Conservation (phyloP, 64 coral and sea anemone genomes). For the Montipora capricornis region DNA sequence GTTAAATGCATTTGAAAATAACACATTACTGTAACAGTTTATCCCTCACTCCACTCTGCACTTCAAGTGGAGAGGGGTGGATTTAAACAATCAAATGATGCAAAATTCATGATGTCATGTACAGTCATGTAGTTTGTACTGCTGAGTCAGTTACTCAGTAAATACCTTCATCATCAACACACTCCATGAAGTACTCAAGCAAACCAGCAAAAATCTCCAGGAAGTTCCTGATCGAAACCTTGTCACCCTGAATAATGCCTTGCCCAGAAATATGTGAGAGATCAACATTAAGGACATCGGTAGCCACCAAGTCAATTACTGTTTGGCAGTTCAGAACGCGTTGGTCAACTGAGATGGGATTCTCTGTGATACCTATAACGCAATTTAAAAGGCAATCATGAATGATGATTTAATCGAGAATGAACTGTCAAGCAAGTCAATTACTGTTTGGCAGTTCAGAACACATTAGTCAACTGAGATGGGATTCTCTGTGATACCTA, state of each 20-base stretch:
- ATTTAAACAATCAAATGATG: no score
- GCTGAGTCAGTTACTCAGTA: neutral
- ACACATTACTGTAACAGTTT: no score
- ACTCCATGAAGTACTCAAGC: constrained; percentile 93
- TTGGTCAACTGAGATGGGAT: constrained; percentile 72
- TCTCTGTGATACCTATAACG: constrained; percentile 75
- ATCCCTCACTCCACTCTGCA: no score
- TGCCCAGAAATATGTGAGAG: constrained; percentile 89
- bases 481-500: constrained; percentile 83
- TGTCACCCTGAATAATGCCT: constrained; percentile 78
- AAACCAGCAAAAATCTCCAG: constrained; percentile 97
- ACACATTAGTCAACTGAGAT: constrained; percentile 58
- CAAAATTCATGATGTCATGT: no score
- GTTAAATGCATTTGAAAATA: no score
- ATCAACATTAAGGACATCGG: constrained; percentile 92
- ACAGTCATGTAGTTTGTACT: neutral
- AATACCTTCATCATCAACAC: constrained; percentile 64
- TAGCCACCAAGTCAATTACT: constrained; percentile 84
- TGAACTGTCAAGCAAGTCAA: constrained; percentile 60
- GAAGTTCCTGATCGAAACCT: constrained; percentile 81
- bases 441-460: constrained; percentile 85
- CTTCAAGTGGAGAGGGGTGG: no score
- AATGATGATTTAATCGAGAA: no score
- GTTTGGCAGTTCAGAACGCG: constrained; percentile 75
- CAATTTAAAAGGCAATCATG: neutral